phyloP scores from a whole-genome alignment of 2,113 vertebrate species.

The Lagenorhynchus albirostris region DNA sequence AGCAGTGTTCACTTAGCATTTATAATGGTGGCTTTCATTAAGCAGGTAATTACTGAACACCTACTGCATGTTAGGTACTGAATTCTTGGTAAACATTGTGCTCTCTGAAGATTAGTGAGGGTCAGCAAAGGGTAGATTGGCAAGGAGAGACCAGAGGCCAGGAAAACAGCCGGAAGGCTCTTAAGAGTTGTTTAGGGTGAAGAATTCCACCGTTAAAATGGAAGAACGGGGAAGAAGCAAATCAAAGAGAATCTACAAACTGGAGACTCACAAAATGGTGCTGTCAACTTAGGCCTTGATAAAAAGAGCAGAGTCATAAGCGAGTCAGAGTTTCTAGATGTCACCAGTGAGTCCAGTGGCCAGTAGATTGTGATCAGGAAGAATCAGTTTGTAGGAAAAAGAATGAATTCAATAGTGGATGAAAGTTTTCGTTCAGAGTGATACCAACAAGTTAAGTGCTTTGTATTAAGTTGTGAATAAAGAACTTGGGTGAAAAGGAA shows the following conservation, averaged over 20 bases:
- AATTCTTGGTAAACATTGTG: not conserved
- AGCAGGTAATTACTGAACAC: not conserved
- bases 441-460: not conserved
- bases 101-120: not conserved
- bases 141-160: accelerated
- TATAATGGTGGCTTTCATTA: not conserved
- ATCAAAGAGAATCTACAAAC: not conserved
- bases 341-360: accelerated
- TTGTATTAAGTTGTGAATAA: not conserved
- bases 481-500: not conserved
- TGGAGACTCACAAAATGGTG: accelerated
- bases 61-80: not conserved
- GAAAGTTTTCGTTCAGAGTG: not conserved
- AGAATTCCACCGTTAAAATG: not conserved
- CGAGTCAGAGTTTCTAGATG: not conserved
- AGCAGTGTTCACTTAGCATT: not conserved
- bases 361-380: accelerated
- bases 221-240: not conserved
- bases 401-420: not conserved
- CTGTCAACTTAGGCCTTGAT: not conserved
- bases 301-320: not conserved
- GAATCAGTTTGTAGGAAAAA: too few species aligned
- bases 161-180: not conserved
- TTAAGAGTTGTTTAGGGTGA: not conserved
- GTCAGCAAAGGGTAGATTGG: not conserved